Evolutionary conservation across 2,113 vertebrate species (phyloP), one percentile per base, ranked within the genome.

Genomic region (Zeus faber): DNA sequence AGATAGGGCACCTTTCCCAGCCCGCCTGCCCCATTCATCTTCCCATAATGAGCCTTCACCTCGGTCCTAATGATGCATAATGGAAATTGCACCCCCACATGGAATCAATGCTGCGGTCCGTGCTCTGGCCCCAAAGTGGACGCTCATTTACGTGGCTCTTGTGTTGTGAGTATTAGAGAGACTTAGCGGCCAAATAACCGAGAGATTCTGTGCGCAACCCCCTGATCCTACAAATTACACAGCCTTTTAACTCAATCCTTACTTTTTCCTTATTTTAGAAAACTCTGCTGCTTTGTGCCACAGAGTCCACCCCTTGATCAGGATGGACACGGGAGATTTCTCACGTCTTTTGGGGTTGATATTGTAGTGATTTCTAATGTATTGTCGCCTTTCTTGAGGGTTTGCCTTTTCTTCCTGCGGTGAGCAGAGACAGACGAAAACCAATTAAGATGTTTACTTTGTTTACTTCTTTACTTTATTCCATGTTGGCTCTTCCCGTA

Each of bases 1-100:
- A 65, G 50, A 72, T 17, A 37, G 26, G 74, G 71, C 68, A 58
- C 16, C 48, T 67, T 70, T 87, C 72, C 83, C 68, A 71, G 53
- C 47, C 9, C 25, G 62, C 6, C 49, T 77, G 60, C 72, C 27
- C 52, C 70, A 82, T 87, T 82, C 64, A 74, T 88, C 86, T 84
- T 77, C 50, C 65, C 50, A 72, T 88, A 89, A 89, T 74, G 73
- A 87, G 81, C 76, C 74, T 76, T 89, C 81, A 77, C 72, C 77
- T 76, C 45, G 58, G 58, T 74, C 65, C 73, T 87, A 84, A 89
- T 48, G 65, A 88, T 83, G 69, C 68, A 74, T 85, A 78, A 86
- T 85, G 80, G 77, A 62, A 64, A 49, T 33, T 22, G 40, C 1
- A 33, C 50, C 51, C n/a, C 29, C 1, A 3, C 49, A 40, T 37